These are phyloP conservation scores for Lasioglossum morio DNA, from an alignment of 2,888 invertebrate genomes.

Conservation along the genomic window DNA sequence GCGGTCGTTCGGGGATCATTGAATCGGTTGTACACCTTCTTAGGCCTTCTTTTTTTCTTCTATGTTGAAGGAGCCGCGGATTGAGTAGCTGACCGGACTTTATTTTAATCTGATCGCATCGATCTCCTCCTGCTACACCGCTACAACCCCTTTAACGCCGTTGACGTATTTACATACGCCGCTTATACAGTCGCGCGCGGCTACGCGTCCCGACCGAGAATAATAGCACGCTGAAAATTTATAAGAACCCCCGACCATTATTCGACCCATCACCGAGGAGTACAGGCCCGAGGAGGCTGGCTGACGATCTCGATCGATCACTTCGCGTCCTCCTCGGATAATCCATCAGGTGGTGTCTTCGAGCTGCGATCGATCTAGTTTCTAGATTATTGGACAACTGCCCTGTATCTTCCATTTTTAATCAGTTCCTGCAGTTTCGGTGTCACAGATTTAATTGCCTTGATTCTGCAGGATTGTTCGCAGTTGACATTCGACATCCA, in stretches of 20 bases:
- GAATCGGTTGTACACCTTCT: neutral
- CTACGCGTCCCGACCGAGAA: slow-evolving; percentile 31
- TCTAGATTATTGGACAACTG: neutral
- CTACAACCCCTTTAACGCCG: slow-evolving; percentile 47
- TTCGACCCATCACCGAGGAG: neutral
- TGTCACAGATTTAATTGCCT: no score
- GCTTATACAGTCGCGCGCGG: slow-evolving; percentile 46
- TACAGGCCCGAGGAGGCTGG: neutral
- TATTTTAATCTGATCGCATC: slow-evolving; percentile 59
- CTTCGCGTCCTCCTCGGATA: neutral
- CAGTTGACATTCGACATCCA: no score
- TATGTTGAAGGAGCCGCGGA: slow-evolving; percentile 19
- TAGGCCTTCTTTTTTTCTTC: neutral
- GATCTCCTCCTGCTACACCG: slow-evolving; percentile 24
- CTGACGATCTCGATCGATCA: slow-evolving; percentile 15
- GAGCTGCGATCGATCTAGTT: neutral
- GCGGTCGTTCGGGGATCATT: neutral
- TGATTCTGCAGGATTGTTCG: no score
- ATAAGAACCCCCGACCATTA: slow-evolving; percentile 23
- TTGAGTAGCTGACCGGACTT: slow-evolving; percentile 55
- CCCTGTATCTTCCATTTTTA: no score
- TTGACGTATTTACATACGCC: slow-evolving; percentile 43
- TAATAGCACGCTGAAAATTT: slow-evolving; percentile 37
- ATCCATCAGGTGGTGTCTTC: neutral
- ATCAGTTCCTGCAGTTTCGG: no score